phyloP scores from a whole-genome alignment of 2,888 invertebrate species.

The Loripinus fragilis region DNA sequence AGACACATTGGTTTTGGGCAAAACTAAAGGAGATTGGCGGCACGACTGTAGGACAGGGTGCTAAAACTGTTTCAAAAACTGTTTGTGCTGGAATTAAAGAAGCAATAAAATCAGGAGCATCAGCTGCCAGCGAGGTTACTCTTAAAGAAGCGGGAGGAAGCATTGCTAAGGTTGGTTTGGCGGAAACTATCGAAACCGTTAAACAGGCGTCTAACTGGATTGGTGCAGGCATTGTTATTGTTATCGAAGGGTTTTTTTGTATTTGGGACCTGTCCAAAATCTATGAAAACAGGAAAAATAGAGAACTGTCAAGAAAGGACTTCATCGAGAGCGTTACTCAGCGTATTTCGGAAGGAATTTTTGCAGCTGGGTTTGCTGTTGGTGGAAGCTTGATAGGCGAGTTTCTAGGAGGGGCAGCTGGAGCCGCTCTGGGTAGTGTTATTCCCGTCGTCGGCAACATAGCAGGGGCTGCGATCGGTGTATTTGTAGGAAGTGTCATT shows the following conservation, averaged over 20 bases:
- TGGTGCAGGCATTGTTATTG: constrained; percentile 20
- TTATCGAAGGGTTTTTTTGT: constrained; percentile 9
- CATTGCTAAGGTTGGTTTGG: constrained; percentile 3
- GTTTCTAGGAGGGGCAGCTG: no score
- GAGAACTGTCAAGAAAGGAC: constrained; percentile 1
- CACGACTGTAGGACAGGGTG: no score
- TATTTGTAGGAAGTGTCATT: background rate
- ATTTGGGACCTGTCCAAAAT: constrained; percentile 11
- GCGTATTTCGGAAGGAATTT: no score
- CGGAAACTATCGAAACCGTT: constrained; percentile 18
- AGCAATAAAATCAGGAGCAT: background rate
- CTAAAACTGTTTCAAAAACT: no score
- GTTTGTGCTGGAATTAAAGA: background rate
- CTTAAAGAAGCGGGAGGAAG: background rate
- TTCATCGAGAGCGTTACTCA: background rate
- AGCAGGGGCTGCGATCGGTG: no score
- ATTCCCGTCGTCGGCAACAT: no score
- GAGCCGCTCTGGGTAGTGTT: no score
- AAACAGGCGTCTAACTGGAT: constrained; percentile 23
- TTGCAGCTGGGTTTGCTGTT: no score
- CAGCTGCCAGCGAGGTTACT: no score
- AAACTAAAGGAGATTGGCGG: background rate
- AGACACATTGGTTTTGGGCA: background rate
- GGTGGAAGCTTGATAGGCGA: no score
- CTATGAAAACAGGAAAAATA: constrained; percentile 16